Conservation (phyloP, 2,888 invertebrate species). For the Yponomeuta malinellus region DNA sequence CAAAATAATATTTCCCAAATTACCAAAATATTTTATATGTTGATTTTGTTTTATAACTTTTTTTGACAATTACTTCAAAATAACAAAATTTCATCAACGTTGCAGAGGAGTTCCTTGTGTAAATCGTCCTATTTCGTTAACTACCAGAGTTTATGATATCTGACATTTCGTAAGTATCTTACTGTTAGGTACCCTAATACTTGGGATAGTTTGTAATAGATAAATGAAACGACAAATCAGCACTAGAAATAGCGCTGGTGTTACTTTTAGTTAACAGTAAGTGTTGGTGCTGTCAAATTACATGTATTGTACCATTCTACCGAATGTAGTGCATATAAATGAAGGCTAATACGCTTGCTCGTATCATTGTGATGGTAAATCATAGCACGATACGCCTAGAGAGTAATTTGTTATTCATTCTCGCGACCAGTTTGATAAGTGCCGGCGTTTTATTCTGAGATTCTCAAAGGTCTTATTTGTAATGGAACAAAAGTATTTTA, state of each 20-base stretch:
- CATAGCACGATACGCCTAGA: neutral
- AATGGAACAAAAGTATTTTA: neutral
- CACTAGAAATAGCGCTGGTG: neutral
- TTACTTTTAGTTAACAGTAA: neutral
- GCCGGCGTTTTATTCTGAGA: neutral
- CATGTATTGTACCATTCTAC: neutral
- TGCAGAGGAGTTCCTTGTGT: too few relatives aligned
- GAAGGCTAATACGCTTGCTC: neutral
- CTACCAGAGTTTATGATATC: too few relatives aligned
- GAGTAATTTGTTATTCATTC: conserved; percentile 8
- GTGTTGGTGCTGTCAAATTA: conserved; percentile 2
- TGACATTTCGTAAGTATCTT: too few relatives aligned
- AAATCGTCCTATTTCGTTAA: too few relatives aligned
- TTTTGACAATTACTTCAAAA: too few relatives aligned
- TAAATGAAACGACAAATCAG: neutral
- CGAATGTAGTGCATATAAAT: conserved; percentile 4
- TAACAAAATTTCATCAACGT: too few relatives aligned
- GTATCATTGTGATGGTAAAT: neutral
- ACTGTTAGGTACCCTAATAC: too few relatives aligned
- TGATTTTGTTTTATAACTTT: too few relatives aligned
- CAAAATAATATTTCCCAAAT: too few relatives aligned
- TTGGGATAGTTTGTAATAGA: too few relatives aligned
- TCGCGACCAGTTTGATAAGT: neutral
- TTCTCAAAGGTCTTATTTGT: neutral
- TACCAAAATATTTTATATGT: too few relatives aligned